phyloP scores from a whole-genome alignment of 2,113 vertebrate genomes.

The Tinamus guttatus region DNA sequence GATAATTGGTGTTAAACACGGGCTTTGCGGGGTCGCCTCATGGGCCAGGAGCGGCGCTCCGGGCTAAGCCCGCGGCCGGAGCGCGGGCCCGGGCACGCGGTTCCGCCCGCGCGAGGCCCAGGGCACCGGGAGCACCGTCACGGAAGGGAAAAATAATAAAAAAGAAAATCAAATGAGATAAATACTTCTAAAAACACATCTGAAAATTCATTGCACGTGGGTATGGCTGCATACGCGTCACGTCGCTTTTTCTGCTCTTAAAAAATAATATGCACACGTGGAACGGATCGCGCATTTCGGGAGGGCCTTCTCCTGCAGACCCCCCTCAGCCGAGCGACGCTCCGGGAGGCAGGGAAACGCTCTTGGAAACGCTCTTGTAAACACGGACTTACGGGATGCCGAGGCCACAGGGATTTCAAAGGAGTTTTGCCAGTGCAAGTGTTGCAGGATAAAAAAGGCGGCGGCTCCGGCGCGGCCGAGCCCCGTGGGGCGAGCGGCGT shows the following conservation, averaged over 20 bases:
- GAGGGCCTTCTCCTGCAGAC: background rate
- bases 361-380: slow-evolving; percentile 63
- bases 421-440: slow-evolving; percentile 54
- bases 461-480: background rate
- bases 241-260: rapidly evolving
- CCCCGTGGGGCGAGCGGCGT: rapidly evolving
- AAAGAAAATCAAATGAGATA: background rate
- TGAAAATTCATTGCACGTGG: rapidly evolving
- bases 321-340: background rate
- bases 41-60: too few relatives aligned
- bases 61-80: too few relatives aligned
- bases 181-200: background rate
- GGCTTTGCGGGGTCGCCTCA: background rate
- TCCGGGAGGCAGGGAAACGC: slow-evolving; percentile 2
- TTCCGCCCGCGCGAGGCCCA: too few relatives aligned
- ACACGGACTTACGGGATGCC: slow-evolving; percentile 60
- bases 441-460: slow-evolving; percentile 63
- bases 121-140: too few relatives aligned
- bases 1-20: rapidly evolving
- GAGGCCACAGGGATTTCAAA: slow-evolving; percentile 30
- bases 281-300: rapidly evolving
- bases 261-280: rapidly evolving
- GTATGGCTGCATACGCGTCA: rapidly evolving
- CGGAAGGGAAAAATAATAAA: too few relatives aligned
- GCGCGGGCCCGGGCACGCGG: too few relatives aligned